Conservation (phyloP, 2,797 vertebrate species). For the Graptemys geographica region DNA sequence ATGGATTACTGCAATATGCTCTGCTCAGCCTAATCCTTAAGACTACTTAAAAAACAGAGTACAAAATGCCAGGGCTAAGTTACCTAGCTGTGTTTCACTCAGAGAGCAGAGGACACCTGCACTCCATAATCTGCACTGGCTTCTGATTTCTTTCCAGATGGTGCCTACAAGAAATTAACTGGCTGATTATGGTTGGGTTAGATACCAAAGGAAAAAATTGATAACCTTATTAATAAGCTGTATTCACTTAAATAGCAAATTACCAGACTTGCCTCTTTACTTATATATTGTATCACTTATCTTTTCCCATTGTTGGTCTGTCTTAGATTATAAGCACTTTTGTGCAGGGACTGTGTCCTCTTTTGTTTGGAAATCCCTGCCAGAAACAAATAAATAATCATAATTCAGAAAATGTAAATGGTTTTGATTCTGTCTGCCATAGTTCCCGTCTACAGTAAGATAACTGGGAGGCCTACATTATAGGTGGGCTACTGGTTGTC, state of each 20-base stretch:
- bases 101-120: neutral
- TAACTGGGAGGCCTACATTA: neutral
- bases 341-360: neutral
- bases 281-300: neutral
- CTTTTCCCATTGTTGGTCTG: neutral
- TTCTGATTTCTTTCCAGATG: neutral
- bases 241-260: neutral
- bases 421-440: neutral
- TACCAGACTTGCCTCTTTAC: neutral
- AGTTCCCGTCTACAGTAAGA: neutral
- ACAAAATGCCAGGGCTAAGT: accelerated
- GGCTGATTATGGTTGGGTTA: neutral
- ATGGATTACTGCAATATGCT: neutral
- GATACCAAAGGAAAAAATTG: neutral
- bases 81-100: neutral
- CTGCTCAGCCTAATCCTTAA: neutral
- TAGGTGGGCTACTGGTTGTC: neutral
- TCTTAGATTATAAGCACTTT: neutral
- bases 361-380: neutral
- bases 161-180: neutral
- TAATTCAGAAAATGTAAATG: neutral
- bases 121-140: neutral
- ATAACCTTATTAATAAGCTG: neutral
- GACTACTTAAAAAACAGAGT: neutral
- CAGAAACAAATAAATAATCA: neutral